Evolutionary conservation across 1,140 invertebrate species (phyloP), one percentile per base, ranked within the genome.

Genomic region (Teleopsis dalmanni): DNA sequence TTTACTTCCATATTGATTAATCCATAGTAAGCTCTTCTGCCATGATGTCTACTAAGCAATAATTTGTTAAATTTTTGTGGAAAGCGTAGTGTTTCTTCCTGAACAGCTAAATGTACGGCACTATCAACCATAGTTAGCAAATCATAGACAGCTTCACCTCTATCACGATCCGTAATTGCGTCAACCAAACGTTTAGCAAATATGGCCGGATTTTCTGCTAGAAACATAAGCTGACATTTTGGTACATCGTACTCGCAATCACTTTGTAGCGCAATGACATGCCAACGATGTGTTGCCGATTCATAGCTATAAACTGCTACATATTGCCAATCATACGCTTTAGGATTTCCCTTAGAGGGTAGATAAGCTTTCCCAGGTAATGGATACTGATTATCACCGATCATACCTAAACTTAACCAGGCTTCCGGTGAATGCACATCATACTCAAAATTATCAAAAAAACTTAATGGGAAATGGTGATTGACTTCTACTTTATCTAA

Each of bases 41-140:
- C 11, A 19, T 25, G 5, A 37, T 27, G 18, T 25, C 2, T 2
- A 7, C 11, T 22, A 14, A 51, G 7, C 8, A 51, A 9, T 22
- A 41, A 33, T n/a, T 51, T 23, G 31, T 11, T 23, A 26, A 31
- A 35, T 40, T 27, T 19, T 11, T 48, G 37, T 8, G 25, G 10
- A 53, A 58, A 5, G 46, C 51, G 8, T 36, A n/a, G n/a, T n/a
- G n/a, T n/a, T n/a, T 67, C 2, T 54, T 60, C 37, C 53, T 58
- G 23, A 8, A 67, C 54, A 29, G 67, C 61, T 18, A 60, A 62
- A 22, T 60, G 55, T 8, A 68, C 48, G 18, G 65, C 64, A 46
- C 65, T 67, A 35, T 69, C 65, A 2, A 65, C 60, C 37, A 69
- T 64, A 2, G 63, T 48, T 46, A 68, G 60, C 60, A 65, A 62